phyloP scores from a whole-genome alignment of 2,113 vertebrate species.

The Laterallus jamaicensis region DNA sequence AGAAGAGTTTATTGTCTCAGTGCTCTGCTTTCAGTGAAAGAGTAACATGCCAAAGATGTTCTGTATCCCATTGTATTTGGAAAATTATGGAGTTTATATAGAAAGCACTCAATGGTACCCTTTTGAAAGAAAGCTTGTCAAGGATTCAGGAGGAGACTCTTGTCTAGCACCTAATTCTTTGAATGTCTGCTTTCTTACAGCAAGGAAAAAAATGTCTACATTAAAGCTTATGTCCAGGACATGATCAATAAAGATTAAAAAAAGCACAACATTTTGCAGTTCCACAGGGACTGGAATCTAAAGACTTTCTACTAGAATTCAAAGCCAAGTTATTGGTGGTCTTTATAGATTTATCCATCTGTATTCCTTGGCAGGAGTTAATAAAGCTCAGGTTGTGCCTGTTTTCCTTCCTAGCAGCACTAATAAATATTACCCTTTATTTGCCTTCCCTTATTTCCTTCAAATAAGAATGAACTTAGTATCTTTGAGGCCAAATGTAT shows the following conservation, averaged over 20 bases:
- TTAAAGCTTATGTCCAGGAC: not conserved
- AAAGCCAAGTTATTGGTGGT: not conserved
- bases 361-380: not conserved
- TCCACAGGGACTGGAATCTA: not conserved
- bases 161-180: not conserved
- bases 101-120: not conserved
- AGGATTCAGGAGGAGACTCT: not conserved
- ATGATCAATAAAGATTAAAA: not conserved
- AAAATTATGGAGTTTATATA: not conserved
- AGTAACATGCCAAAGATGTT: not conserved
- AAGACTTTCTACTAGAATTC: not conserved
- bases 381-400: not conserved
- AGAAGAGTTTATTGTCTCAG: not conserved
- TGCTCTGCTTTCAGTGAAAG: not conserved
- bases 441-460: not conserved
- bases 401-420: not conserved
- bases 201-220: fast-evolving
- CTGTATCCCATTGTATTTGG: not conserved
- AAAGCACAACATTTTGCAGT: not conserved
- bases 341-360: not conserved
- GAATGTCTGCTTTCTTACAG: not conserved
- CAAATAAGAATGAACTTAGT: not conserved
- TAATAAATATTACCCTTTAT: not conserved
- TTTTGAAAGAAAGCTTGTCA: not conserved
- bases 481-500: not conserved